Evolutionary conservation across 2,888 invertebrate species (phyloP), one percentile per base, ranked within the genome.

Genomic region (Troides aeacus): DNA sequence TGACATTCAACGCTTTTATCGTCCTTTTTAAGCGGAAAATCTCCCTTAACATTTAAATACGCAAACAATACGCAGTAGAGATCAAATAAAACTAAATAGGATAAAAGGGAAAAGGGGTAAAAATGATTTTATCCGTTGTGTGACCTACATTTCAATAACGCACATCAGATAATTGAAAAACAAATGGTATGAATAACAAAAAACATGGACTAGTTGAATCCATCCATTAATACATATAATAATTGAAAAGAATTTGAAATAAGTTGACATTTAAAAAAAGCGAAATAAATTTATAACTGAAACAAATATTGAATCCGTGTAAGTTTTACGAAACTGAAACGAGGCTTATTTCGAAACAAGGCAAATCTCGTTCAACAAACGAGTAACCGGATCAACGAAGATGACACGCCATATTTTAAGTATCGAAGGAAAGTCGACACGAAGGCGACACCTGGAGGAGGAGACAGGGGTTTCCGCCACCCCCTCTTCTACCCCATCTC

Each of bases 21-120:
- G 84, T 87, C 88, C 90, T 86, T 89, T 87, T 87, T 85, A 82
- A 80, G 86, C 89, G 85, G 84, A 84, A 89, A 89, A 90, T 86
- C 89, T 85, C 85, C 86, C 87, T 89, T 89, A 90, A 88, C 88
- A 92, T 91, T 92, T 92, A 90, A 90, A 92, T 89, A 90, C 83
- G 85, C 87, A 91, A 90, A 91, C 85, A 89, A 85, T 85, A 87
- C 81, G 81, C 78, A 77, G 72, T 77, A 75, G 78, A 77, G 81
- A 83, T 82, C 83, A 86, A 87, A 87, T 79, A 85, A 78, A 84
- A 84, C 81, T 79, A 80, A 78, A 83, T 75, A 77, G 76, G 80
- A 74, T 76, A 76, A 80, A 80, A 73, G 71, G 64, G 21, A 50
- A 72, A 70, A 42, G 57, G 64, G 67, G 39, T 58, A 67, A 71